Evolutionary conservation across 2,888 invertebrate genomes (phyloP), one percentile per base, ranked within the genome.

Genomic region (Syritta pipiens): DNA sequence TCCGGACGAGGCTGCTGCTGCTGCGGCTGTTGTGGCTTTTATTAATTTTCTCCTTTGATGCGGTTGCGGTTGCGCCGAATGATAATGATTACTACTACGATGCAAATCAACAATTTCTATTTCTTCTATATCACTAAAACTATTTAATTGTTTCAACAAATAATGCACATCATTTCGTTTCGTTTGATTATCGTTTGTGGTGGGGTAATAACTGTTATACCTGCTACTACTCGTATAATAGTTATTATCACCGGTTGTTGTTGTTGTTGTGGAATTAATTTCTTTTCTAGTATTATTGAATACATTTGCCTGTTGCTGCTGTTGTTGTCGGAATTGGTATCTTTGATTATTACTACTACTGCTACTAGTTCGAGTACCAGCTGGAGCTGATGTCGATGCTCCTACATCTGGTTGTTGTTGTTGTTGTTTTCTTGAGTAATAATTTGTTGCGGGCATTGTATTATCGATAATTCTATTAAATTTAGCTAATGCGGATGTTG

Each of bases 71-170:
- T 69, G 67, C 53, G 53, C 24, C 49, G 69, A 51, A 62, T 76
- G 65, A 76, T 67, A 42, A 69, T 71, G 69, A 76, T 75, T 71
- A 71, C 49, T 71, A 63, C 55, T 81, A 79, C 79, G 72, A 65
- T 81, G 71, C 86, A 88, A 86, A 87, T 88, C 88, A 88, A 88
- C 88, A 86, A 88, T 88, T 87, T 88, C 88, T 88, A 88, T 88
- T 88, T 88, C 87, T 87, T 88, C 88, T 85, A 88, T 88, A 86
- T 88, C 89, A 88, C 88, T 88, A 88, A 88, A 88, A 88, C 89
- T 88, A 88, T 88, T 88, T 87, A 88, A 88, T 87, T 88, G 88
- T 88, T 88, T 88, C 88, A 88, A 88, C 89, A 88, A 88, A 88
- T 88, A 88, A 88, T 88, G 88, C 86, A 88, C 88, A 88, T 88